Evolutionary conservation across 2,888 invertebrate species (phyloP), one percentile per base, ranked within the genome.

Genomic region (Mythimna loreyi): DNA sequence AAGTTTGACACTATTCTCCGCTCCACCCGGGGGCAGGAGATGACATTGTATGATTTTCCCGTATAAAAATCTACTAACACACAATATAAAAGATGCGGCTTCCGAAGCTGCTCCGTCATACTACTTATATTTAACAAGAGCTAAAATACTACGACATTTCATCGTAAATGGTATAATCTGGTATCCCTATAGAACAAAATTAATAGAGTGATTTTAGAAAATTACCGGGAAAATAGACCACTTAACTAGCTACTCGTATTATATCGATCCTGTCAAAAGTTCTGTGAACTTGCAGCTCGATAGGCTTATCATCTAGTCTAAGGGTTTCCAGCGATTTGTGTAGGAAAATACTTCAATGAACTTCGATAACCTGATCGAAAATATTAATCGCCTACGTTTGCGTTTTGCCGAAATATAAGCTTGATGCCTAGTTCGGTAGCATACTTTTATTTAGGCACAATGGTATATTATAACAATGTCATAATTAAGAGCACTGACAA

Each of bases 201-300:
- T 64, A 72, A 72, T 78, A 65, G 11, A 63, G 73, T 57, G 19
- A 78, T 75, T 78, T 64, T 47, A 11, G 25, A 64, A 59, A 60
- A 60, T 72, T 49, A 72, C 73, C 19, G 2, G 7, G 36, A 65
- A 73, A 72, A 65, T 50, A 59, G 59, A 43, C 33, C 33, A 63
- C 55, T 52, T 75, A 45, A 7, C 5, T 43, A 23, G 43, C 50
- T 50, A 40, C 40, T 40, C 40, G 16, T 40, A 56, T 56, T 30
- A 55, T 49, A 49, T 45, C 33, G 28, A 56, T 52, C 5, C 52
- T 28, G 56, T 53, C 19, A 47, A 45, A 55, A 50, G n/a, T 78
- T 64, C 59, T 21, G 47, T 50, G 72, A 56, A 78, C 36, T 72
- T 78, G 25, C 55, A 45, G 11, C n/a, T 50, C 36, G 0, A 23